Percentiles rank a stretch among this genome's conserved stretches.
These are phyloP conservation scores for Esox masquinongy DNA, from an alignment of 2,797 vertebrate genomes.

Conservation along the genomic window DNA sequence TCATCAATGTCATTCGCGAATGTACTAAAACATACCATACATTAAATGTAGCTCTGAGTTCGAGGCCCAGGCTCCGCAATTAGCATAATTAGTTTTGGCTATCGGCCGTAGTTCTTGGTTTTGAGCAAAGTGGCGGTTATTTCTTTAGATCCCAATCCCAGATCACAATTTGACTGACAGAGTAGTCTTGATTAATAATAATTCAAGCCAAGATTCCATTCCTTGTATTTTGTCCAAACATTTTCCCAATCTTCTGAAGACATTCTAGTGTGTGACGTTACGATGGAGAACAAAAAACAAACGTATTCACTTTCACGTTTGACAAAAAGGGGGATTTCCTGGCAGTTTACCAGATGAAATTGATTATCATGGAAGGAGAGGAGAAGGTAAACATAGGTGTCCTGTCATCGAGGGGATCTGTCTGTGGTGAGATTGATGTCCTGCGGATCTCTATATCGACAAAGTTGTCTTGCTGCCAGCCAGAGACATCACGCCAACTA, in stretches of 20 bases:
- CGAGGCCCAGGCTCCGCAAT: slow-evolving; percentile 4
- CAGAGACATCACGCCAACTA: slow-evolving; percentile 36
- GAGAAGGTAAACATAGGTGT: slow-evolving; percentile 6
- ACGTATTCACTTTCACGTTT: slow-evolving; percentile 25
- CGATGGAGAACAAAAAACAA: slow-evolving; percentile 1
- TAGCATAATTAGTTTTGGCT: slow-evolving; percentile 9
- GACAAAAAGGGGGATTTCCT: slow-evolving; percentile 40
- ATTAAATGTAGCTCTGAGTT: background rate
- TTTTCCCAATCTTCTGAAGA: slow-evolving; percentile 14
- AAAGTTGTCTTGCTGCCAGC: background rate
- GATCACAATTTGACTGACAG: slow-evolving; percentile 18
- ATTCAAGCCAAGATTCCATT: slow-evolving; percentile 4
- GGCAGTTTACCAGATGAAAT: slow-evolving; percentile 40
- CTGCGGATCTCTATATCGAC: slow-evolving; percentile 7
- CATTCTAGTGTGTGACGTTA: slow-evolving; percentile 6
- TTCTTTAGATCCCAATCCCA: background rate
- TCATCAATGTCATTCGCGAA: background rate
- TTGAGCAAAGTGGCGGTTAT: background rate
- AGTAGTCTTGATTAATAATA: slow-evolving; percentile 18
- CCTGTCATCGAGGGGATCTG: slow-evolving; percentile 46
- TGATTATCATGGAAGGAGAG: slow-evolving; percentile 22
- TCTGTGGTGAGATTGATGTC: background rate
- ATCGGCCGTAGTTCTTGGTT: slow-evolving; percentile 8
- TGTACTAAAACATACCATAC: background rate
- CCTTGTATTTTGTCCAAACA: slow-evolving; percentile 30